Percentiles rank a stretch among this genome's conserved stretches.
Conservation (phyloP, 2,113 vertebrate genomes). For the Anseranas semipalmata region DNA sequence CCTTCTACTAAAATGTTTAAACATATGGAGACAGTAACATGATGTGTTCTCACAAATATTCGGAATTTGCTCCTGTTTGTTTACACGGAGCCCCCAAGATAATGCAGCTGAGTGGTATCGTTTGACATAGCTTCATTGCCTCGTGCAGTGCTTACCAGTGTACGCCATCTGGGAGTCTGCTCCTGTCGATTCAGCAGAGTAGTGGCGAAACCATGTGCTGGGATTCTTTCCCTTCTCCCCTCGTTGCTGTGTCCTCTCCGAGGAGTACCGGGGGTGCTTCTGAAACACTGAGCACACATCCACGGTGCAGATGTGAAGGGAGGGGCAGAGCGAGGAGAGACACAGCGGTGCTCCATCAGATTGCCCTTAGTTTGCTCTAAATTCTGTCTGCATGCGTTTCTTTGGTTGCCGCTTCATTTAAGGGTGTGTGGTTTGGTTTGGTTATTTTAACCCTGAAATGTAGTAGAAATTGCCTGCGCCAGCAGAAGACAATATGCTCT, state of each 20-base stretch:
- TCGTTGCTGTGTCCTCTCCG: background rate
- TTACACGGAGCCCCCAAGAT: conserved; percentile 48
- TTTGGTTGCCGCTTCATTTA: background rate
- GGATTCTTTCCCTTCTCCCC: background rate
- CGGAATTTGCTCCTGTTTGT: conserved; percentile 54
- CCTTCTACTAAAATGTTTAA: conserved; percentile 62
- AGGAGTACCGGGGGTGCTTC: background rate
- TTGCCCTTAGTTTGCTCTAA: background rate
- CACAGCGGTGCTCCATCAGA: background rate
- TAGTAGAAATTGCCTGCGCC: accelerated
- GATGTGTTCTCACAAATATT: conserved; percentile 68
- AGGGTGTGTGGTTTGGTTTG: too few relatives aligned
- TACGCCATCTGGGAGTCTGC: conserved; percentile 35
- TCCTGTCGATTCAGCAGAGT: conserved; percentile 47
- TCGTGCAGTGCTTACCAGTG: background rate
- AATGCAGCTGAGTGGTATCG: conserved; percentile 20
- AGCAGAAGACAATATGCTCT: background rate
- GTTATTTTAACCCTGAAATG: background rate
- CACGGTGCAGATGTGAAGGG: conserved; percentile 28
- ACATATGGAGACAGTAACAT: conserved; percentile 66
- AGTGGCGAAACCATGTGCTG: background rate
- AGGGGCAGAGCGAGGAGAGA: background rate
- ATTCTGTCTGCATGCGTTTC: background rate
- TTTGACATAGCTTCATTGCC: conserved; percentile 52
- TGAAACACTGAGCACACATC: background rate